phyloP scores from a whole-genome alignment of 2,113 vertebrate genomes.

The Crocuta crocuta region DNA sequence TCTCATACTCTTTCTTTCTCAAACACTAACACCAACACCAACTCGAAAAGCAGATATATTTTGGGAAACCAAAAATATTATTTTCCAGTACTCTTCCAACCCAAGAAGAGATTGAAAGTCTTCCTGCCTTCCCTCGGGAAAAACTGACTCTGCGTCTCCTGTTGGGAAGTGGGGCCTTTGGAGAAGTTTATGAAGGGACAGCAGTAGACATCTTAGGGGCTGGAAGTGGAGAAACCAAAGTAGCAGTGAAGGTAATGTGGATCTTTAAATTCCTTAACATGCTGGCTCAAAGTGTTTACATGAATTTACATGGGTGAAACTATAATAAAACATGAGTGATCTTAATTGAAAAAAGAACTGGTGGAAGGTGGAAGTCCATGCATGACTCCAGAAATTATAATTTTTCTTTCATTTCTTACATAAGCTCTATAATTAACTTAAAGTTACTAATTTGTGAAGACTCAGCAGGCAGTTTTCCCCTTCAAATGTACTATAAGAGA shows the following conservation, averaged over 20 bases:
- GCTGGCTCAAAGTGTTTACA: background rate
- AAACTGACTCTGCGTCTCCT: slow-evolving; percentile 86
- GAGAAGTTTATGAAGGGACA: slow-evolving; percentile 89
- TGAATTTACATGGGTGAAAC: background rate
- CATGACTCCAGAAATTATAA: background rate
- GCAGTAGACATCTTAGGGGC: slow-evolving; percentile 82
- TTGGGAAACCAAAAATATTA: slow-evolving; percentile 42
- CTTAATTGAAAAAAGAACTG: background rate
- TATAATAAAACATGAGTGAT: background rate
- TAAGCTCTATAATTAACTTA: background rate
- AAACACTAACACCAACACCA: background rate
- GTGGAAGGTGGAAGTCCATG: background rate
- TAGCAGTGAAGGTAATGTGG: slow-evolving; percentile 88
- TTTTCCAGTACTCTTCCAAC: slow-evolving; percentile 86
- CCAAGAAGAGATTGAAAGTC: slow-evolving; percentile 85
- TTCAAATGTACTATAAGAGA: background rate
- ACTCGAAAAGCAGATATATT: background rate
- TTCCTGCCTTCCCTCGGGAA: slow-evolving; percentile 87
- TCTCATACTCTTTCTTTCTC: background rate
- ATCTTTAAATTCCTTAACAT: background rate
- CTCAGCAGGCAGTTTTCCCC: background rate
- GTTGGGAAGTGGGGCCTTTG: slow-evolving; percentile 90
- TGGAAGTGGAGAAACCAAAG: slow-evolving; percentile 85
- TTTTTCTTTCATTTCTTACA: background rate
- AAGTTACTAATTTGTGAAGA: background rate